Evolutionary conservation across 1,140 invertebrate species (phyloP).

Genomic region (Drosophila mojavensis): DNA sequence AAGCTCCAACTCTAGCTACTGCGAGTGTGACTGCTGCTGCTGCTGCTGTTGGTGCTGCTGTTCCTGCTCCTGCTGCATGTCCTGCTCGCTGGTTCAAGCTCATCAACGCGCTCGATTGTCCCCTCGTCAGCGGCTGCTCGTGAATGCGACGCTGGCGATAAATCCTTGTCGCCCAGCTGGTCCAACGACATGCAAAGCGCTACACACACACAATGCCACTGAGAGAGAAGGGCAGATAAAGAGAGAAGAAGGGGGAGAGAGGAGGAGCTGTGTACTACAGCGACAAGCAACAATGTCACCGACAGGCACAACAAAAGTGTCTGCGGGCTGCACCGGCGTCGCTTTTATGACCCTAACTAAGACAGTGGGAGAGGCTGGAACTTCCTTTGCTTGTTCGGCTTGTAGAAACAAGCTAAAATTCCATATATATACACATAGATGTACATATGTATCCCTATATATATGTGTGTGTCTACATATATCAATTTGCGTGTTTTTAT

Average conservation of each 20-base stretch:
- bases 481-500: slow-evolving; percentile 31
- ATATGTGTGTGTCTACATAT: slow-evolving; percentile 1
- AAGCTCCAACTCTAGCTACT: slow-evolving; percentile 43
- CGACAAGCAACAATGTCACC: slow-evolving; percentile 31
- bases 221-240: background rate
- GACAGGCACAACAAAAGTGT: slow-evolving; percentile 51
- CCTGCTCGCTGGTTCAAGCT: slow-evolving; percentile 30
- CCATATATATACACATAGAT: background rate
- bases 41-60: background rate
- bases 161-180: slow-evolving; percentile 68
- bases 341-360: slow-evolving; percentile 39
- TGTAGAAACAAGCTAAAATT: slow-evolving; percentile 11
- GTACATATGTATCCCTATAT: background rate
- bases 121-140: slow-evolving; percentile 29
- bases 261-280: background rate
- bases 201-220: slow-evolving; percentile 3
- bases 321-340: slow-evolving; percentile 49
- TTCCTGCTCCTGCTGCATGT: slow-evolving; percentile 9
- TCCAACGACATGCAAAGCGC: slow-evolving; percentile 61
- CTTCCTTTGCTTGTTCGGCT: slow-evolving; percentile 3
- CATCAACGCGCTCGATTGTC: slow-evolving; percentile 38
- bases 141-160: slow-evolving; percentile 60
- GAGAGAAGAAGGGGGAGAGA: background rate
- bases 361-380: background rate
- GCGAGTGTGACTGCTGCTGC: background rate